A percentile compares a stretch with the other conserved stretches of the same genome.
Conservation (phyloP, 2,797 vertebrate genomes). For the Acanthiza pusilla region DNA sequence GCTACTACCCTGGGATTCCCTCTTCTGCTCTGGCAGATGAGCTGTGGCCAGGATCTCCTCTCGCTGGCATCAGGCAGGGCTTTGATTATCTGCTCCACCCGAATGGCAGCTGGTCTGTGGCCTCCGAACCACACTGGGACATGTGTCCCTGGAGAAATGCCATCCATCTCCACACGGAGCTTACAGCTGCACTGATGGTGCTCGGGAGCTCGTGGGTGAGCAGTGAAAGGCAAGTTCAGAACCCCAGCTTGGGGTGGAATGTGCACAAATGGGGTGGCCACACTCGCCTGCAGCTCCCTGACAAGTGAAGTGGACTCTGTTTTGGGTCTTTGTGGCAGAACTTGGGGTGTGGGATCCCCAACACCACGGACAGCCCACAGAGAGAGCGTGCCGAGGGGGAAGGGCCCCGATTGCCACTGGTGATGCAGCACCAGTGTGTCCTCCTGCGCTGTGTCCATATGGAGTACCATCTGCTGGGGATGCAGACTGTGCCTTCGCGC, state of each 20-base stretch:
- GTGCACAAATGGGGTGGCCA: not conserved
- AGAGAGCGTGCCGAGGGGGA: not conserved
- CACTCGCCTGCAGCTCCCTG: not conserved
- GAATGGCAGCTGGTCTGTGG: not conserved
- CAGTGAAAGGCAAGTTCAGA: not conserved
- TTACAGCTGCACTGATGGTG: not conserved
- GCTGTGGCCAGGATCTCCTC: not conserved
- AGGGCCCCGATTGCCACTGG: conserved; percentile 46
- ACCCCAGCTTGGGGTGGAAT: not conserved
- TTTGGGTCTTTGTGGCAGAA: not conserved
- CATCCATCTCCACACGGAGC: not conserved
- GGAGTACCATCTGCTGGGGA: conserved; percentile 63
- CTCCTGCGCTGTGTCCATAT: conserved; percentile 62
- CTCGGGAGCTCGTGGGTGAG: not conserved
- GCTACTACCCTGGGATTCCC: not conserved
- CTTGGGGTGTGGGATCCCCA: not conserved
- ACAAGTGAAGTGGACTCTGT: not conserved
- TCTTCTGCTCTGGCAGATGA: not conserved
- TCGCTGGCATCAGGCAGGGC: not conserved
- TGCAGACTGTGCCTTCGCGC: conserved; percentile 51
- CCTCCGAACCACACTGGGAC: not conserved
- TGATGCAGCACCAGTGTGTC: conserved; percentile 57
- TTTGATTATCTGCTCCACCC: not conserved
- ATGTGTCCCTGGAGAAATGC: not conserved
- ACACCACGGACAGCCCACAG: not conserved